Percentiles rank a stretch among this genome's conserved stretches.
Conservation (phyloP, 1,140 invertebrate species). For the Zaprionus lachaisei region DNA sequence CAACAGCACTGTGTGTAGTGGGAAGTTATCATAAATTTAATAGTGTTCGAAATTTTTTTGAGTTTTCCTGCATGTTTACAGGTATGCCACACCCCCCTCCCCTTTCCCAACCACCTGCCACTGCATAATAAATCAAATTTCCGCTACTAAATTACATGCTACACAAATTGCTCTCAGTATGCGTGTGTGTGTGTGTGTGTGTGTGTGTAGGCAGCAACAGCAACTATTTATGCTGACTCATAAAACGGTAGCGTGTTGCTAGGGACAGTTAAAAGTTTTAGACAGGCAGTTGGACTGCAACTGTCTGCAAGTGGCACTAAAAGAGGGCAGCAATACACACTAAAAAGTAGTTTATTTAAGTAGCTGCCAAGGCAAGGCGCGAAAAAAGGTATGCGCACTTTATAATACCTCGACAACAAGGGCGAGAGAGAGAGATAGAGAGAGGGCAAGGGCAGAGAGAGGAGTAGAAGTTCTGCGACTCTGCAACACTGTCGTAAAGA, state of each 20-base stretch:
- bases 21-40: background rate
- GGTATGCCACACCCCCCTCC: too few relatives aligned
- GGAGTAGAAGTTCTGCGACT: background rate
- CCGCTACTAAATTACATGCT: constrained; percentile 35
- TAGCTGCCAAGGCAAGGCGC: constrained; percentile 47
- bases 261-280: constrained; percentile 40
- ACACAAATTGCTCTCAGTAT: constrained; percentile 33
- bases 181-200: background rate
- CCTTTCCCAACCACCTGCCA: too few relatives aligned
- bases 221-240: constrained; percentile 64
- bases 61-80: background rate
- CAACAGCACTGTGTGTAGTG: background rate
- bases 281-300: constrained; percentile 35
- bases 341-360: constrained; percentile 81
- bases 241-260: constrained; percentile 51
- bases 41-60: background rate
- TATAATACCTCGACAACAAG: constrained; percentile 31
- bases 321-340: constrained; percentile 43
- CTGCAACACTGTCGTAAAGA: constrained; percentile 51
- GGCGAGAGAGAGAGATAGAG: background rate
- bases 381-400: constrained; percentile 51
- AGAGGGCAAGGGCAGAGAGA: background rate
- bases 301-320: constrained; percentile 25
- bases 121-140: constrained; percentile 49
- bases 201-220: constrained; percentile 8